phyloP scores from a whole-genome alignment of 2,113 vertebrate genomes.

The Toxotes jaculatrix region DNA sequence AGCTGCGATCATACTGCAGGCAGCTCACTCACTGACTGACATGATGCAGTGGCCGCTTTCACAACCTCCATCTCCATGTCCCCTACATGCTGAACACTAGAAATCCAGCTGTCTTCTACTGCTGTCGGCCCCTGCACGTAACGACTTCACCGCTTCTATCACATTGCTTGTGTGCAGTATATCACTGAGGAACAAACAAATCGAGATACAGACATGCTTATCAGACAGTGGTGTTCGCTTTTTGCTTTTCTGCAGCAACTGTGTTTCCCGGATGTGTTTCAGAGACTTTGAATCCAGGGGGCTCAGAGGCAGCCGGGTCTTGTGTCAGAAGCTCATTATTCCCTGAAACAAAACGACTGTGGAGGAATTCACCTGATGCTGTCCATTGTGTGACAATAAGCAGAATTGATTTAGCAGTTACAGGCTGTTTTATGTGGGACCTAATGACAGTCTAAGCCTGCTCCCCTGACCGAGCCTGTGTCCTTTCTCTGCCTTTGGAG shows the following conservation, averaged over 20 bases:
- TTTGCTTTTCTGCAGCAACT: constrained; percentile 23
- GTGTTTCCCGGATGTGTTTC: not conserved
- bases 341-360: constrained; percentile 30
- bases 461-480: constrained; percentile 27
- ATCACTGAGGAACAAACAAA: constrained; percentile 13
- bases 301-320: not conserved
- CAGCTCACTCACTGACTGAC: not conserved
- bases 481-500: constrained; percentile 49
- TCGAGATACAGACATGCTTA: not conserved
- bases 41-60: constrained; percentile 2
- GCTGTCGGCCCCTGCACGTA: not conserved
- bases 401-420: constrained; percentile 76
- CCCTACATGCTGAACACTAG: constrained; percentile 1
- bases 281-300: not conserved
- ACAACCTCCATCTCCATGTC: constrained; percentile 7
- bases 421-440: constrained; percentile 68
- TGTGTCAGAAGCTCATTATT: constrained; percentile 24
- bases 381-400: constrained; percentile 72
- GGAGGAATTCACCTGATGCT: constrained; percentile 56
- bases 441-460: constrained; percentile 48
- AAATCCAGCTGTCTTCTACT: constrained; percentile 33
- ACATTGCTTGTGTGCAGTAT: not conserved
- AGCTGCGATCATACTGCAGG: constrained; percentile 77
- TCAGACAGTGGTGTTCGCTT: not conserved
- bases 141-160: not conserved